A percentile compares a stretch with the other conserved stretches of the same genome.
These are phyloP conservation scores for Cladopsammia gracilis DNA, from an alignment of 64 coral and sea anemone genomes.

Conservation along the genomic window DNA sequence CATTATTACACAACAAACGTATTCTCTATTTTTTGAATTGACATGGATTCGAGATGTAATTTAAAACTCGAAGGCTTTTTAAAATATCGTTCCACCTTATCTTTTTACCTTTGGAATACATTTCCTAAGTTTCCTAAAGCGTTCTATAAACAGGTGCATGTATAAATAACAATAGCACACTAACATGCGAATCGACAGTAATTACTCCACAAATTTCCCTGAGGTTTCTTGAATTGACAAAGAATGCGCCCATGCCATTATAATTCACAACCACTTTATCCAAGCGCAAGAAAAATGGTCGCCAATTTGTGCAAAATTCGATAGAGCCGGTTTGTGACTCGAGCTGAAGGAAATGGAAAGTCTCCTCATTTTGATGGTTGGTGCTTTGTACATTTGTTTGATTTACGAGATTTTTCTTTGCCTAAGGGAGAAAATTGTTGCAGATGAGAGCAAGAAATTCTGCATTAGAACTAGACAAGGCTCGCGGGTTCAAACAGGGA, in stretches of 20 bases:
- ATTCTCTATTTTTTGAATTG: background rate
- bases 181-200: background rate
- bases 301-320: background rate
- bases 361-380: conserved; percentile 6
- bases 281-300: background rate
- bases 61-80: background rate
- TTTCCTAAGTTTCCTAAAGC: background rate
- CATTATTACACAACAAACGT: background rate
- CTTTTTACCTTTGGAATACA: background rate
- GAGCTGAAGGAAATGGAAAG: background rate
- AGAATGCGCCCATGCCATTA: background rate
- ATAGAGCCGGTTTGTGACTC: background rate
- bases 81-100: background rate
- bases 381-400: conserved; percentile 21
- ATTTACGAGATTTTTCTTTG: conserved; percentile 22
- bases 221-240: conserved; percentile 36
- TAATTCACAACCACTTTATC: background rate
- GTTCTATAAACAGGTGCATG: background rate
- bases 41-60: background rate
- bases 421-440: background rate
- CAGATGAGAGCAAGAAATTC: background rate
- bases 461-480: background rate
- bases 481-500: background rate
- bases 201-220: conserved; percentile 14
- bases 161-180: background rate